Evolutionary conservation across 2,888 invertebrate species (phyloP).

Genomic region (Agrochola lychnidis): DNA sequence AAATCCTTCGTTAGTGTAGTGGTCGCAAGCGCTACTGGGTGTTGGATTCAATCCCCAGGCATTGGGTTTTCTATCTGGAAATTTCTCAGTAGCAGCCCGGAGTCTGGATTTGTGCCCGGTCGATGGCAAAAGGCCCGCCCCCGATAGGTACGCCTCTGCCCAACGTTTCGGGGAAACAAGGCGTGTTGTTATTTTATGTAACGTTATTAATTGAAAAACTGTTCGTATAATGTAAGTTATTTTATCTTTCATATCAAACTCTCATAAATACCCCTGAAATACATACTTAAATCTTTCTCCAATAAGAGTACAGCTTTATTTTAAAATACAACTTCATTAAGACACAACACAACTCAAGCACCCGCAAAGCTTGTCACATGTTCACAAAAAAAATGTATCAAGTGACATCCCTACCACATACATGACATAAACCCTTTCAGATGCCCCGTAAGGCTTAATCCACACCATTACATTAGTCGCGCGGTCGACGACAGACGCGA

Average conservation of each 20-base stretch:
- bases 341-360: neutral
- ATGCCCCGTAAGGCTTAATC: slow-evolving; percentile 49
- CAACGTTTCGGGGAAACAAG: neutral
- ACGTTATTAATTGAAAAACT: neutral
- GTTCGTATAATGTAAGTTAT: too few relatives aligned
- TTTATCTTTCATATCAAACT: neutral
- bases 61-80: neutral
- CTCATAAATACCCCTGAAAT: neutral
- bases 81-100: neutral
- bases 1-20: neutral
- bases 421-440: slow-evolving; percentile 35
- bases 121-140: neutral
- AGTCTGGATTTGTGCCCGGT: neutral
- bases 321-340: neutral
- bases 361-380: neutral
- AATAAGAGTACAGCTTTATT: neutral
- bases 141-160: neutral
- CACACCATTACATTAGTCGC: slow-evolving; percentile 54
- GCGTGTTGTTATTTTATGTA: neutral
- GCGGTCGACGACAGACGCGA: slow-evolving; percentile 57
- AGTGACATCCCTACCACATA: slow-evolving; percentile 36
- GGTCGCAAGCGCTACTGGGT: neutral
- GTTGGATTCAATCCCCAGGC: neutral
- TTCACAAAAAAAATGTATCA: neutral
- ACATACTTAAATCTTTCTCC: neutral